Evolutionary conservation across 2,797 vertebrate genomes (phyloP), one percentile per base, ranked within the genome.

Genomic region (Linurgus olivaceus): DNA sequence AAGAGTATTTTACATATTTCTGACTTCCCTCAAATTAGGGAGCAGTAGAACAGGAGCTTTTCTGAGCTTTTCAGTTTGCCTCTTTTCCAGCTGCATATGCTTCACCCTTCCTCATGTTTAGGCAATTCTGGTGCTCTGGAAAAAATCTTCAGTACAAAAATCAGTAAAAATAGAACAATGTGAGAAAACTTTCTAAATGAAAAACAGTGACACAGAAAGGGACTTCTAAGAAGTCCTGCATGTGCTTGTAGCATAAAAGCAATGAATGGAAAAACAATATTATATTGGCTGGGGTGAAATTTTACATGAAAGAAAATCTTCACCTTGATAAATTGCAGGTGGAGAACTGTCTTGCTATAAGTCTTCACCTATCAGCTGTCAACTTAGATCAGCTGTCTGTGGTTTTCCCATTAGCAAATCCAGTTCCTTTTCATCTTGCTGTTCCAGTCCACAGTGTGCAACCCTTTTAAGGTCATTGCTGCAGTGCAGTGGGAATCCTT

Each of bases 381-480:
- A 75, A 11, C 16, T 66, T 68, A 40, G 4, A n/a, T 84, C 54
- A 81, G 23, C 17, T 93, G 23, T 54, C 33, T 59, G 20, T 73
- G 52, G 6, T 74, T 83, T 95, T 86, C 10, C 21, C 19, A 14
- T 90, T 81, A 88, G 25, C 42, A 90, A 63, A 50, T 80, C 15
- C 25, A 37, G 44, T 42, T 82, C 26, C 13, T 63, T 87, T 78
- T 52, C 23, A 55, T 59, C 51, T 74, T 84, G 13, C 12, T 81
- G 5, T 20, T 25, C 6, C 2, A 1, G 15, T 4, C 10, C 8
- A 50, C 25, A 1, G 2, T 57, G 3, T 59, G 14, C 3, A 55
- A 29, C 9, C 11, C 25, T 33, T 87, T 57, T 33, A 7, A 44
- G 24, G 5, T 70, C 2, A 3, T 1, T 2, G 0, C 19, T 59